Conservation (phyloP, 2,797 vertebrate genomes). For the Lithobates sylvaticus region DNA sequence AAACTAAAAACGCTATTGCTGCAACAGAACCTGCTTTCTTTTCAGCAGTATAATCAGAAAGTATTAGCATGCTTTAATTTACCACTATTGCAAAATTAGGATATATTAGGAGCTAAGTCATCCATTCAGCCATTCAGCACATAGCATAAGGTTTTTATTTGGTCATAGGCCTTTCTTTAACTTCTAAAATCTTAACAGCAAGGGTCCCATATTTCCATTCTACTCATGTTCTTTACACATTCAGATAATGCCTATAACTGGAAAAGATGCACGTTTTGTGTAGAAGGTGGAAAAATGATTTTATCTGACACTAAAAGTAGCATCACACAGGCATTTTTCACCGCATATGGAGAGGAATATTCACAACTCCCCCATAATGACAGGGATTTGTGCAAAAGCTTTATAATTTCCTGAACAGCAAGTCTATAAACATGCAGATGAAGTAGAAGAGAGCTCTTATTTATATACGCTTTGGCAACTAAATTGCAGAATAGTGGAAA, state of each 20-base stretch:
- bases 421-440: conserved; percentile 55
- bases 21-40: too few species aligned
- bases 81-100: too few species aligned
- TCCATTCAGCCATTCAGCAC: too few species aligned
- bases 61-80: too few species aligned
- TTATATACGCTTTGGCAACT: conserved; percentile 51
- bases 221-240: not conserved
- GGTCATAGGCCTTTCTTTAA: too few species aligned
- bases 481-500: conserved; percentile 49
- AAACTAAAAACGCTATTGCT: too few species aligned
- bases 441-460: conserved; percentile 29
- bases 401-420: conserved; percentile 28
- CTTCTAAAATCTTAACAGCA: too few species aligned
- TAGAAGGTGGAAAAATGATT: not conserved
- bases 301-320: not conserved
- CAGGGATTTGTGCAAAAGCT: conserved; percentile 15
- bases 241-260: not conserved
- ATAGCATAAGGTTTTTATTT: too few species aligned
- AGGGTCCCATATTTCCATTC: not conserved
- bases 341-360: conserved; percentile 2
- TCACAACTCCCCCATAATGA: conserved; percentile 17
- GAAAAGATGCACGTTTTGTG: conserved; percentile 6
- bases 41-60: too few species aligned
- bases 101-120: too few species aligned
- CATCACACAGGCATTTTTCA: conserved; percentile 2